Conservation (phyloP, 2,113 vertebrate species). For the Syngnathus floridae region DNA sequence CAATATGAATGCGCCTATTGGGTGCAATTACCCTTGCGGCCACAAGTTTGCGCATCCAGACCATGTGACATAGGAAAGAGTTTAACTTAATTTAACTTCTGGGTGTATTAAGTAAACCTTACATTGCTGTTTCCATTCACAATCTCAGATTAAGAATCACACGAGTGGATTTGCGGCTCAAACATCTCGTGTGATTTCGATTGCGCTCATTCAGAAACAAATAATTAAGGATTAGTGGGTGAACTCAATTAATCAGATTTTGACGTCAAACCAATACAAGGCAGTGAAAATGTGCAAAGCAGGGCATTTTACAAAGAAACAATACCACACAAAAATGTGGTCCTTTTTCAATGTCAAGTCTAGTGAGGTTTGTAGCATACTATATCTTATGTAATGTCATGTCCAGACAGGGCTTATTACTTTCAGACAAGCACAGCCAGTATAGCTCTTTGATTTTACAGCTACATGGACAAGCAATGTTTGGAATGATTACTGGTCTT, state of each 20-base stretch:
- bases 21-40: neutral
- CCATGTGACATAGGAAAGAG: neutral
- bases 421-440: slow-evolving; percentile 4
- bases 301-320: neutral
- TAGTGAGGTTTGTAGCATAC: neutral
- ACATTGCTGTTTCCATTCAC: slow-evolving; percentile 15
- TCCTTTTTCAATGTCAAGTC: neutral
- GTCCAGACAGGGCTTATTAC: slow-evolving; percentile 16
- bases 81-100: slow-evolving; percentile 42
- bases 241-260: neutral
- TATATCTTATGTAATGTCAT: neutral
- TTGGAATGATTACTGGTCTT: slow-evolving; percentile 32
- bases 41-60: neutral
- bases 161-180: slow-evolving; percentile 36
- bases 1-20: neutral
- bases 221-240: neutral
- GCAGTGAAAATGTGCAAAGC: neutral
- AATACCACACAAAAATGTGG: neutral
- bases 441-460: slow-evolving; percentile 21
- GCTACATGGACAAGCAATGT: slow-evolving; percentile 18
- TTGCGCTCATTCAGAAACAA: slow-evolving; percentile 17
- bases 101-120: slow-evolving; percentile 14
- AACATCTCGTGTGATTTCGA: slow-evolving; percentile 48
- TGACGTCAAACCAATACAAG: neutral
- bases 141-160: slow-evolving; percentile 21